Percentiles rank a stretch among this genome's conserved stretches.
These are phyloP conservation scores for Koerneria pararmatus DNA, from an alignment of 2,888 invertebrate genomes.

Conservation along the genomic window DNA sequence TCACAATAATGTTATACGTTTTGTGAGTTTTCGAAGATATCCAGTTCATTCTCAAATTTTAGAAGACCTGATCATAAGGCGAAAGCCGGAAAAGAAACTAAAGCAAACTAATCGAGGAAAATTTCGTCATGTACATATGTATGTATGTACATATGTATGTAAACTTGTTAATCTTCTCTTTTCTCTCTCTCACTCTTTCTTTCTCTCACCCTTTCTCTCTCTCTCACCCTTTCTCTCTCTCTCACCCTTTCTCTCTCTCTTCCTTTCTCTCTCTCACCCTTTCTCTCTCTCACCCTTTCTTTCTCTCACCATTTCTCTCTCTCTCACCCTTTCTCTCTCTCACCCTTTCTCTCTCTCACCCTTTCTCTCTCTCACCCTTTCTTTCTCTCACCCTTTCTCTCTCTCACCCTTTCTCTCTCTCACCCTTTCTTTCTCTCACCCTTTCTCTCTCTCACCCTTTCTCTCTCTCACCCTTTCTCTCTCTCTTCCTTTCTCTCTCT, in stretches of 20 bases:
- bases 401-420: neutral
- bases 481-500: slow-evolving; percentile 13
- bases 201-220: slow-evolving; percentile 4
- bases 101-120: no score
- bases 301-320: neutral
- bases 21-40: no score
- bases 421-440: neutral
- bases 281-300: neutral
- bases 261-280: neutral
- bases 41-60: no score
- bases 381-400: neutral
- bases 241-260: neutral
- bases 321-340: neutral
- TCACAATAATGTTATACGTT: no score
- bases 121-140: no score
- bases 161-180: no score
- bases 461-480: slow-evolving; percentile 14
- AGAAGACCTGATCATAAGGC: no score
- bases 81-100: no score
- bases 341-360: neutral
- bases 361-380: neutral
- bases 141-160: no score
- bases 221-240: neutral
- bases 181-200: neutral
- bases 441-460: neutral